Evolutionary conservation across 2,888 invertebrate species (phyloP), one percentile per base, ranked within the genome.

Genomic region (Nasonovia ribisnigri): DNA sequence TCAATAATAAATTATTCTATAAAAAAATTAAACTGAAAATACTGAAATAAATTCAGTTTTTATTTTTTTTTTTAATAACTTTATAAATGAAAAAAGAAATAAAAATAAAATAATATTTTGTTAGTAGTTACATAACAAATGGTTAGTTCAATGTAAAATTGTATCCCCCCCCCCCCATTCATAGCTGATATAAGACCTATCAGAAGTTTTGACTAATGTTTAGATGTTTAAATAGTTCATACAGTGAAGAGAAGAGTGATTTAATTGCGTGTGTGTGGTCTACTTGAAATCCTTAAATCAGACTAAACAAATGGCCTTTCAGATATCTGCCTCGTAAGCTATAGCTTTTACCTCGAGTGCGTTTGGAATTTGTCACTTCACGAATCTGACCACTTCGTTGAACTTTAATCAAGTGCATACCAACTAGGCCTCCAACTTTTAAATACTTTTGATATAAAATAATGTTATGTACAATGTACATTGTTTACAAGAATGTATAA

Each of bases 341-440:
- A n/a, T n/a, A n/a, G 60, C 51, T 54, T 90, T 86, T 90, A 60
- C 51, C 51, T 36, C 46, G n/a, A 8, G 43, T 57, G 60, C 43
- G 46, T 90, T 84, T 26, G 60, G 60, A 93, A 93, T 93, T 90
- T 36, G 90, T 67, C 93, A 86, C 90, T 60, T 86, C 60, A 26
- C 26, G 13, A 84, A n/a, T 54, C 43, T 11, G 93, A 93, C 90
- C 93, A 86, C 84, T 90, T 36, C 36, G 93, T 60, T 48, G 51
- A 51, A 93, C 46, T 90, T 86, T 46, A 46, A 13, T 89, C 84
- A 36, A 89, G 57, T 36, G 20, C 51, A 88, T 54, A 60, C 60
- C 60, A 36, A 48, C 48, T n/a, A 87, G 36, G 16, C 36, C 1
- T 88, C 10, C 48, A n/a, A 87, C 60, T 60, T 60, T 48, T 8